phyloP scores from a whole-genome alignment of 2,113 vertebrate species.

The Pseudopipra pipra region DNA sequence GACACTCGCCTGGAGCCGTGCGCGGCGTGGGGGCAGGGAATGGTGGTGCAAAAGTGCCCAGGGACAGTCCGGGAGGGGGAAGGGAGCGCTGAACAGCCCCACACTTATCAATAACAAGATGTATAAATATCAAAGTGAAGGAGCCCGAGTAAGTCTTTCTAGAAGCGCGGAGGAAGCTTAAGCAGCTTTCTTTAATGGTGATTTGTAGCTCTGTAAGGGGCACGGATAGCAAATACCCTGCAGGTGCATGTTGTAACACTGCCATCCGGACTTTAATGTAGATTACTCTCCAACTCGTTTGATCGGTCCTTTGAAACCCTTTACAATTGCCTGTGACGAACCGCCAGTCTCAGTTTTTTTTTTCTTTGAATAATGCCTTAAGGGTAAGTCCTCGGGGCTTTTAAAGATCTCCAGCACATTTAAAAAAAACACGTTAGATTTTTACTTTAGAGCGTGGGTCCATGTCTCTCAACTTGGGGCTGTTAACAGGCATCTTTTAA shows the following conservation, averaged over 20 bases:
- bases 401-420: slow-evolving; percentile 71
- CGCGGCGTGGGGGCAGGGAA: background rate
- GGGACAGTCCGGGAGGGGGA: background rate
- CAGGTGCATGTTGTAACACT: slow-evolving; percentile 79
- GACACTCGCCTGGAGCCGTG: background rate
- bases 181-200: slow-evolving; percentile 77
- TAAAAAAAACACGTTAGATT: slow-evolving; percentile 28
- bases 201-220: slow-evolving; percentile 78
- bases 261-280: slow-evolving; percentile 80
- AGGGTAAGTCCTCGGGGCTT: slow-evolving; percentile 77
- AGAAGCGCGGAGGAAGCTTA: slow-evolving; percentile 67
- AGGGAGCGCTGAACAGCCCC: slow-evolving; percentile 7
- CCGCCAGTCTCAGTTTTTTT: slow-evolving; percentile 71
- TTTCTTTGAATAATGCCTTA: slow-evolving; percentile 79
- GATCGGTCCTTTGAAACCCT: slow-evolving; percentile 82
- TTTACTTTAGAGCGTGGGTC: slow-evolving; percentile 56
- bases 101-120: slow-evolving; percentile 67
- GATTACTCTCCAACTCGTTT: slow-evolving; percentile 80
- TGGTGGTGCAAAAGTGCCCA: background rate
- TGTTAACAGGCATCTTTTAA: slow-evolving; percentile 52
- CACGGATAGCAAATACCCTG: slow-evolving; percentile 75
- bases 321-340: slow-evolving; percentile 86
- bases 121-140: slow-evolving; percentile 75
- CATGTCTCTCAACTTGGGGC: slow-evolving; percentile 48
- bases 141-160: slow-evolving; percentile 67